Conservation (phyloP, 2,888 invertebrate genomes). For the Ferdinandea cuprea region DNA sequence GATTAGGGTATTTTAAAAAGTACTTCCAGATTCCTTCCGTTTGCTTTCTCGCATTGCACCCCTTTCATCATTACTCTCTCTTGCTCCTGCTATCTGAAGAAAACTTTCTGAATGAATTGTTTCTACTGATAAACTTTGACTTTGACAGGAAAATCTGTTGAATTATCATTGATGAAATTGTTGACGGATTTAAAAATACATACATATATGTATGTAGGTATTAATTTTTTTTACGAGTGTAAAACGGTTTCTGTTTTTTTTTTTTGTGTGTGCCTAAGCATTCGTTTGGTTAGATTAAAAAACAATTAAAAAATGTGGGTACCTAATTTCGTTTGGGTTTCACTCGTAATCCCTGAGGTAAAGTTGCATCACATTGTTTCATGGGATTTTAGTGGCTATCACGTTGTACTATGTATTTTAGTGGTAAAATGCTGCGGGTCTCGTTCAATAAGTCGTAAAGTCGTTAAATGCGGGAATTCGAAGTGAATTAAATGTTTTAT, state of each 20-base stretch:
- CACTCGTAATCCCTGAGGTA: slow-evolving; percentile 64
- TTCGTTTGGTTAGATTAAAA: slow-evolving; percentile 60
- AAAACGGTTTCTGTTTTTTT: no score
- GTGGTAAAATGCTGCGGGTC: slow-evolving; percentile 16
- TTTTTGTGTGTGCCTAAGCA: slow-evolving; percentile 35
- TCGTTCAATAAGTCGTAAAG: slow-evolving; percentile 20
- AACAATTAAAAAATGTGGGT: slow-evolving; percentile 65
- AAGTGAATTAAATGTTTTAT: slow-evolving; percentile 36
- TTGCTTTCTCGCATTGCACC: background rate
- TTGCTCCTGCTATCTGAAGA: background rate
- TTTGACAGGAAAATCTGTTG: slow-evolving; percentile 46
- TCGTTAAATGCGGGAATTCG: slow-evolving; percentile 35
- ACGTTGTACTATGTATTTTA: background rate
- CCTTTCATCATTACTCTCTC: background rate
- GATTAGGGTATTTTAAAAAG: slow-evolving; percentile 37
- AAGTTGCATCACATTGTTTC: slow-evolving; percentile 33
- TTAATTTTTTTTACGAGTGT: slow-evolving; percentile 8
- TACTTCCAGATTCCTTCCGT: background rate
- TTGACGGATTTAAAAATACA: slow-evolving; percentile 47
- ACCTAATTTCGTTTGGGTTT: slow-evolving; percentile 61
- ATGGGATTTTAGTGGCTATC: slow-evolving; percentile 26
- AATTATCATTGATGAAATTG: slow-evolving; percentile 52
- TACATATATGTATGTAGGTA: background rate
- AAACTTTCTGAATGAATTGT: slow-evolving; percentile 43
- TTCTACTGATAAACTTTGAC: slow-evolving; percentile 69